Percentiles rank a stretch among this genome's conserved stretches.
Evolutionary conservation across 2,888 invertebrate species (phyloP).

Genomic region (Calliopum simillimum): DNA sequence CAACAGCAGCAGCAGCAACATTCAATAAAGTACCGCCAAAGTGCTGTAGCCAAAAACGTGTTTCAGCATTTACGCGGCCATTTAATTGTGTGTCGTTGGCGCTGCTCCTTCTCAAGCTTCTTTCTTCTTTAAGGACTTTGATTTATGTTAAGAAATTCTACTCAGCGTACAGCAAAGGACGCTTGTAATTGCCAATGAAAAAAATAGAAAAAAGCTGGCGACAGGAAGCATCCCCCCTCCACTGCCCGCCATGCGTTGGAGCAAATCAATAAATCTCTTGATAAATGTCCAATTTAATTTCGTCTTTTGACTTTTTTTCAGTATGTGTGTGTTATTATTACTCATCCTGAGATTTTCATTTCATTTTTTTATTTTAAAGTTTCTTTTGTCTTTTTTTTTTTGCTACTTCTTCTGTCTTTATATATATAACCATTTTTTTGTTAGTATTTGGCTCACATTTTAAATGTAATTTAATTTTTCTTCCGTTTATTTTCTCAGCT

Average conservation of each 20-base stretch:
- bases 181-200: too few relatives aligned
- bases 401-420: too few relatives aligned
- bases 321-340: not conserved
- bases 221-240: not conserved
- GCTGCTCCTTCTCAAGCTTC: too few relatives aligned
- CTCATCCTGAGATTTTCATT: constrained; percentile 18
- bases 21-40: not conserved
- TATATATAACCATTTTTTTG: too few relatives aligned
- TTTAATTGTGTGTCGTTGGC: constrained; percentile 14
- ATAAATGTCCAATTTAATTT: constrained; percentile 65
- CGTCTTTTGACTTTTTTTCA: constrained; percentile 52
- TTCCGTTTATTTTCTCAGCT: constrained; percentile 52
- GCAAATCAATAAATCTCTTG: constrained; percentile 62
- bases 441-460: constrained; percentile 47
- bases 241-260: constrained; percentile 44
- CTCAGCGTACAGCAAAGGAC: too few relatives aligned
- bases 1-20: too few relatives aligned
- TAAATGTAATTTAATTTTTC: constrained; percentile 61
- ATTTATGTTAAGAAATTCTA: not conserved
- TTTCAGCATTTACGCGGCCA: not conserved
- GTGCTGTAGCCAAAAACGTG: not conserved
- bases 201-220: not conserved
- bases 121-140: constrained; percentile 12
- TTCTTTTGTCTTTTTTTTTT: constrained; percentile 24
- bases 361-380: constrained; percentile 8